These are phyloP conservation scores for Megaustenia siamemsis DNA, from an alignment of 2,888 invertebrate genomes.

Conservation along the genomic window DNA sequence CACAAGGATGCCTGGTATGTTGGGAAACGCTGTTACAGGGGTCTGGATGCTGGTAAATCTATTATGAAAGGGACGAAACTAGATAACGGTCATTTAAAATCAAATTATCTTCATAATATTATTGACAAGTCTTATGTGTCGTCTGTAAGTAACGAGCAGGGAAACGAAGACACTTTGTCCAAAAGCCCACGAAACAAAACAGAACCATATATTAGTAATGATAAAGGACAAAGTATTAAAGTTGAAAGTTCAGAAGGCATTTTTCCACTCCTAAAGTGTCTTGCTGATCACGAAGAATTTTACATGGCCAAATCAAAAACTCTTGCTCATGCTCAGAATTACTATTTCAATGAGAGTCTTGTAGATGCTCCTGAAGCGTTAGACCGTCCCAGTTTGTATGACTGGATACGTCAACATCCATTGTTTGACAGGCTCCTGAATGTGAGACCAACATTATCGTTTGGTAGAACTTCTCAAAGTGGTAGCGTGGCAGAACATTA, in stretches of 20 bases:
- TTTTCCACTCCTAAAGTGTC: background rate
- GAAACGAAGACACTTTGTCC: background rate
- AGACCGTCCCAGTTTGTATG: constrained; percentile 33
- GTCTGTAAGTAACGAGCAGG: background rate
- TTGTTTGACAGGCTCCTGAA: constrained; percentile 11
- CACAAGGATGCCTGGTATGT: constrained; percentile 72
- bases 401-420: background rate
- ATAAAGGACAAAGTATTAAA: background rate
- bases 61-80: constrained; percentile 7
- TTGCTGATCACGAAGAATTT: background rate
- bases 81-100: background rate
- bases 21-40: constrained; percentile 56
- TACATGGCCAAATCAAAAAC: background rate
- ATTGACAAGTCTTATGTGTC: background rate
- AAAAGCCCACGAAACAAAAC: background rate
- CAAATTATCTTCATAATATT: background rate
- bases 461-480: background rate
- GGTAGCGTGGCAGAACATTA: background rate
- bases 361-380: constrained; percentile 60
- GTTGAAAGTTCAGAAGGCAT: background rate
- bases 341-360: constrained; percentile 48
- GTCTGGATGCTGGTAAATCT: background rate
- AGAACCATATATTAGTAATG: background rate
- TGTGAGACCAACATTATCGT: background rate
- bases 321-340: background rate